Base-by-base conservation (phyloP, 2,888 invertebrate species). In the Oasisia sp. region DNA sequence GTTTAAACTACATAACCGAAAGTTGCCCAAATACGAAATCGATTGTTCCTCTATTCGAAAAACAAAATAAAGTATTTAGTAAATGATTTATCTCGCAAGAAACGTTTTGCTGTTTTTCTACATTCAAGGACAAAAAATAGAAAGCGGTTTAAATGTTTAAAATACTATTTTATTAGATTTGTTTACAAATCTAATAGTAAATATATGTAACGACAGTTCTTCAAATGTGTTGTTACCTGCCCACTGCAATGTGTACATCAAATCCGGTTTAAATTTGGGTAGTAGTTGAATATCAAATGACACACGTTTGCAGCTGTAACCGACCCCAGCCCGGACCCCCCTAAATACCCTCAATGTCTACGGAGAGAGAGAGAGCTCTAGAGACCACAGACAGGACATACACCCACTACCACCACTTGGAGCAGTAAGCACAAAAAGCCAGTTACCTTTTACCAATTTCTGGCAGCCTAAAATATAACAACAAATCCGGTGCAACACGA, bases 401-500 rank as follows among this genome's bases (percentile, higher is more conserved):
- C 74, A 74, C 74, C 74, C 27, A 74, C 74, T 74, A 74, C 74
- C 27, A 74, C 74, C 27, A 19, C 74, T 74, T 74, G 74, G 50
- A 50, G 19, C 74, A 19, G 74, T 74, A 74, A 74, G 74, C 74
- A 74, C 74, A 74, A 74, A 74, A 74, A 74, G 74, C 74, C 74
- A 74, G 74, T 74, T 74, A 74, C 74, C 74, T 74, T 19, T 74
- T 74, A 74, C 74, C 74, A 74, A 74, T 74, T 74, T 74, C 74
- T 74, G 74, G 74, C 74, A 27, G 74, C 74, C 74, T 74, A 74
- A 74, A 74, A 74, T 74, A 74, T 74, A 74, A 74, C 74, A 74
- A 74, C 74, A 74, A 74, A 74, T 74, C 19, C 74, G 27, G 74
- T 74, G 74, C 74, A 74, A 74, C 14, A 74, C 74, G 27, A 74